Evolutionary conservation across 2,888 invertebrate species (phyloP).

Genomic region (Nesidiocoris tenuis): DNA sequence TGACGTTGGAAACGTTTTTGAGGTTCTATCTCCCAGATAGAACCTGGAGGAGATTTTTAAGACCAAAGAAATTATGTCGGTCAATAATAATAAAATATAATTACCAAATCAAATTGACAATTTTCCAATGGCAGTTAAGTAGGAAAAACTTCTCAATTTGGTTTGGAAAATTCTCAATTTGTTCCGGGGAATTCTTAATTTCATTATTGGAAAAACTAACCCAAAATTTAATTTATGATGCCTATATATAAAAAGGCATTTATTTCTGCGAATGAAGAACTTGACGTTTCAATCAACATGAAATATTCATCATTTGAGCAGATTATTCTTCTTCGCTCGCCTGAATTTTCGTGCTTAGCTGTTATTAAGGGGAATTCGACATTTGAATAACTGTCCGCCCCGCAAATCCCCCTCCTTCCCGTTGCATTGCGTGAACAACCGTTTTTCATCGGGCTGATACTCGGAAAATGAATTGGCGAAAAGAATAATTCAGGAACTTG

Average conservation of each 20-base stretch:
- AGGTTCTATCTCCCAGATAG: neutral
- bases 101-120: neutral
- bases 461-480: neutral
- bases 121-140: neutral
- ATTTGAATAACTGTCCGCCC: neutral
- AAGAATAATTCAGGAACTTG: too few relatives aligned
- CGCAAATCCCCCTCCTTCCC: neutral
- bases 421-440: neutral
- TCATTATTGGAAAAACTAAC: too few relatives aligned
- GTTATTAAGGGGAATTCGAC: neutral
- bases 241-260: too few relatives aligned
- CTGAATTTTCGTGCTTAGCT: neutral
- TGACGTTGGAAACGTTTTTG: neutral
- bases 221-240: too few relatives aligned
- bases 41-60: neutral
- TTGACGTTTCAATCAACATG: neutral
- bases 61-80: neutral
- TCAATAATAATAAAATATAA: neutral
- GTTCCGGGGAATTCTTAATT: too few relatives aligned
- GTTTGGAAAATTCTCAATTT: too few relatives aligned
- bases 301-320: neutral
- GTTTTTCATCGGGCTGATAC: neutral
- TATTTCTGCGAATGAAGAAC: too few relatives aligned
- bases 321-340: neutral
- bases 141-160: neutral